A percentile compares a stretch with the other conserved stretches of the same genome.
Evolutionary conservation across 2,888 invertebrate genomes (phyloP).

Genomic region (Lasioglossum malachurum): DNA sequence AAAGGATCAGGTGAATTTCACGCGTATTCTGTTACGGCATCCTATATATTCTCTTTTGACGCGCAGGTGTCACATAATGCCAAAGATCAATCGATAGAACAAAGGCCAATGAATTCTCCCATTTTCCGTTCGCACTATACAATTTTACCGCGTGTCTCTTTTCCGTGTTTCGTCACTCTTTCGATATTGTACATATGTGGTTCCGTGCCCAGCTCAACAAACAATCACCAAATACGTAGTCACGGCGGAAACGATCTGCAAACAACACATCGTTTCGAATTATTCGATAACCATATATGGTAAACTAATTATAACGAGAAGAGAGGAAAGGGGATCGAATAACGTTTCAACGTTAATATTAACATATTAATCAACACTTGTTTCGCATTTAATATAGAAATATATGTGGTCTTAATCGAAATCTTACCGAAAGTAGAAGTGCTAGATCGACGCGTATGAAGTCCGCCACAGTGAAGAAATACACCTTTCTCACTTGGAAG

Average conservation of each 20-base stretch:
- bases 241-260: constrained; percentile 74
- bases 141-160: not conserved
- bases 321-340: not conserved
- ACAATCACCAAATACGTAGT: constrained; percentile 76
- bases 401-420: too few relatives aligned
- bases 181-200: not conserved
- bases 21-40: constrained; percentile 51
- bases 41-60: not conserved
- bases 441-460: constrained; percentile 73
- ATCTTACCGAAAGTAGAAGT: constrained; percentile 72
- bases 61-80: constrained; percentile 19
- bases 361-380: not conserved
- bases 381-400: too few relatives aligned
- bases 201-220: not conserved
- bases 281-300: not conserved
- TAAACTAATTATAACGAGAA: not conserved
- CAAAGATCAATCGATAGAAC: constrained; percentile 38
- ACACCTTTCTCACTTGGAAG: constrained; percentile 68
- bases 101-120: not conserved
- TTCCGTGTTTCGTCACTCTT: not conserved
- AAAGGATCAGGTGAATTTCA: constrained; percentile 44
- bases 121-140: not conserved
- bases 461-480: constrained; percentile 67
- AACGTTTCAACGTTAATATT: not conserved
- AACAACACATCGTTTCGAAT: not conserved